Evolutionary conservation across 1,140 invertebrate species (phyloP).

Genomic region (Scylla paramamosain): DNA sequence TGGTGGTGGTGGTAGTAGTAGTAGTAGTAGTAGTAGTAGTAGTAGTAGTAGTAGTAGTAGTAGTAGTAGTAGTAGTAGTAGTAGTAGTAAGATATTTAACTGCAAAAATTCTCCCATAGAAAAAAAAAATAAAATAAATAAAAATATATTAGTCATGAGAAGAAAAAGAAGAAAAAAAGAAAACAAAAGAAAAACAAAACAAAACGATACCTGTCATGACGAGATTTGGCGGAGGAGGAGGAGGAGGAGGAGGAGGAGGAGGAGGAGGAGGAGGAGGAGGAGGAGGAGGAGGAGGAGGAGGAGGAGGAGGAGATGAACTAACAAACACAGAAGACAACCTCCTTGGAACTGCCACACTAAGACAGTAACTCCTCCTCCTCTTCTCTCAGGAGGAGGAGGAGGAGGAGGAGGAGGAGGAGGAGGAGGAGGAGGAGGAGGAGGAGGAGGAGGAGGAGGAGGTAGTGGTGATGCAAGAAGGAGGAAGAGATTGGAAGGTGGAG

Average conservation of each 20-base stretch:
- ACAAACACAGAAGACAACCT: neutral
- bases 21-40: neutral
- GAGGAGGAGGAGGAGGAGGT: too few species aligned
- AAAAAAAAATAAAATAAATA: neutral
- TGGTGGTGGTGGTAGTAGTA: neutral
- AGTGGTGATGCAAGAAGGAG: neutral
- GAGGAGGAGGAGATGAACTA: neutral
- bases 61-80: constrained; percentile 15
- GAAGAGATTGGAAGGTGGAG: neutral
- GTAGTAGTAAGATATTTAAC: neutral
- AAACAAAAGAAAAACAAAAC: neutral
- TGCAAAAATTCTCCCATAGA: too few species aligned
- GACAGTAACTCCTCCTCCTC: neutral
- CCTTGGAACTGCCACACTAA: neutral
- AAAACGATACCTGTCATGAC: too few species aligned
- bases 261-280: neutral
- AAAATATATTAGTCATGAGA: neutral
- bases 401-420: too few species aligned
- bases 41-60: constrained; percentile 23
- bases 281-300: neutral
- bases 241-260: neutral
- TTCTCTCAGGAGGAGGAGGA: neutral
- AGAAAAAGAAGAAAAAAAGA: neutral
- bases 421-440: too few species aligned
- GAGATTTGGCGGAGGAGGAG: neutral